Conservation (phyloP, 2,888 invertebrate species). For the Muschampia plurimacula region DNA sequence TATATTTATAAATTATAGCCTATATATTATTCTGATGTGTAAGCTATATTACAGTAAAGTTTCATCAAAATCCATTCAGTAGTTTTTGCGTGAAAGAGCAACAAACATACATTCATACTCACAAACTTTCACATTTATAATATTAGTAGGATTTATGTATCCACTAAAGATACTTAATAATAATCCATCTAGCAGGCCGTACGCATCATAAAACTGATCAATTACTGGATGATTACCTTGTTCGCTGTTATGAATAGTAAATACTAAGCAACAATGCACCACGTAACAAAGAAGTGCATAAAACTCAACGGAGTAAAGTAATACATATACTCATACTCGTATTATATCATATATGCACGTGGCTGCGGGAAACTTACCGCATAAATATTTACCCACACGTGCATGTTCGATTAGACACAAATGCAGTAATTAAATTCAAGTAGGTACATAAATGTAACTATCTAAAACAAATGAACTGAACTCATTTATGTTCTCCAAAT, state of each 20-base stretch:
- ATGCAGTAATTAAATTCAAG: constrained; percentile 2
- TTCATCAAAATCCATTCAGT: too few relatives aligned
- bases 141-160: too few relatives aligned
- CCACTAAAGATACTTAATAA: too few relatives aligned
- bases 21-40: too few relatives aligned
- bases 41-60: too few relatives aligned
- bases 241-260: constrained; percentile 16
- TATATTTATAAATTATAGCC: too few relatives aligned
- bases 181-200: too few relatives aligned
- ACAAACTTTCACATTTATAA: too few relatives aligned
- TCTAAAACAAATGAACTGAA: background rate
- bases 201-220: constrained; percentile 10
- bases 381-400: constrained; percentile 21
- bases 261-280: constrained; percentile 16
- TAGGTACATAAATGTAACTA: background rate
- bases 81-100: too few relatives aligned
- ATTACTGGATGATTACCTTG: constrained; percentile 15
- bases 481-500: background rate
- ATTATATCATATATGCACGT: constrained; percentile 36
- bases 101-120: too few relatives aligned
- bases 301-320: constrained; percentile 23
- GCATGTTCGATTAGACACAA: constrained; percentile 15
- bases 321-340: background rate
- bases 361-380: constrained; percentile 16
- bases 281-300: constrained; percentile 33